Evolutionary conservation across 1,140 invertebrate genomes (phyloP), one percentile per base, ranked within the genome.

Genomic region (Leptinotarsa lineolata): DNA sequence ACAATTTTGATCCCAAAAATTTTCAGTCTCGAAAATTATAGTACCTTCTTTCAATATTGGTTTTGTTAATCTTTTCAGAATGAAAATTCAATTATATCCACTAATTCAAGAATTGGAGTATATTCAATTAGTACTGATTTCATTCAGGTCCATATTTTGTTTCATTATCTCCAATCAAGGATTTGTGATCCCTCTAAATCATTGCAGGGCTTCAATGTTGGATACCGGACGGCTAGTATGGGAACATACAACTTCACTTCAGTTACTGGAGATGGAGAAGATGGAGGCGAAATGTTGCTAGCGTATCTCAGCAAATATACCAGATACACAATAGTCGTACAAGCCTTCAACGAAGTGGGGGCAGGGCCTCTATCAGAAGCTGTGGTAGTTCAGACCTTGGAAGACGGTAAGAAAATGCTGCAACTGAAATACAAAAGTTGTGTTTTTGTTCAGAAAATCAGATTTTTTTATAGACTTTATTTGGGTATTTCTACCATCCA

Each of bases 311-410:
- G 89, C 64, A 94, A 94, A 76, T 95, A 92, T 80, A 93, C 93
- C 0, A 87, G 91, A 70, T 96, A 96, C 79, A 89, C 89, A 3
- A 87, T 95, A 15, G 90, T 94, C 44, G 91, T 95, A 58, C 93
- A 95, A 83, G 93, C 94, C 1, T 95, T 93, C 83, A 97, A 97
- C 85, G 90, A 92, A 80, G 90, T 94, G 65, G 95, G 95, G 13
- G 88, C 90, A 2, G 94, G 94, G 30, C 95, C 94, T 3, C 84
- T 92, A 0, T 93, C 92, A 0, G 91, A 93, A 65, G 90, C 92
- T 59, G 86, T 91, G 0, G 87, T 89, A 0, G 91, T 92, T 0
- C 91, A 93, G 79, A 95, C 93, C n/a, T 86, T 94, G 81, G 92
- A 94, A 84, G 93, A 94, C 83, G 93, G 93, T 93, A 82, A 87